Evolutionary conservation across 2,888 invertebrate species (phyloP), one percentile per base, ranked within the genome.

Genomic region (Meiosimyza decipiens): DNA sequence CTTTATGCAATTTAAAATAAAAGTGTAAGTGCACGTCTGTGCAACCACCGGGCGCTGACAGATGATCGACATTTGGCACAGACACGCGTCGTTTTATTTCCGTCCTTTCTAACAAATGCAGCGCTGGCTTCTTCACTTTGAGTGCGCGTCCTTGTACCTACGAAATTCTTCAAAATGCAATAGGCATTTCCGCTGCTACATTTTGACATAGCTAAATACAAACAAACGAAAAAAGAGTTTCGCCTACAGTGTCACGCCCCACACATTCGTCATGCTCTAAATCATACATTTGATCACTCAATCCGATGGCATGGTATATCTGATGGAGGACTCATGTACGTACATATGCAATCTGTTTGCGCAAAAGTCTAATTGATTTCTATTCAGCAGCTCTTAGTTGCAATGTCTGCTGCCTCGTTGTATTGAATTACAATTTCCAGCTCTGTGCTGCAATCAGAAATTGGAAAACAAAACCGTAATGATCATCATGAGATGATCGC

Each of bases 31-130:
- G 62, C n/a, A 62, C 40, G 9, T 40, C 9, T 7, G 9, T 40
- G 40, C 40, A 40, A 40, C 40, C 13, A 11, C 50, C 52, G 51
- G 49, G 47, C 18, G 22, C 16, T 13, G 54, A 47, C 63, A 62
- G 70, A 70, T 70, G 70, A 70, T 63, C 52, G 40, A 47, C 52
- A 59, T 55, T 59, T 12, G 49, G 18, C 52, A n/a, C n/a, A 49
- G 71, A 55, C 71, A 71, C 71, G 71, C 71, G 71, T 71, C 71
- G 57, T 33, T 50, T 59, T 18, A 59, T 33, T 71, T 71, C 71
- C 71, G 71, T 55, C 28, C 18, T n/a, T n/a, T 55, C 18, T 65
- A 7, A 22, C 18, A 65, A 49, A 33, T 67, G 47, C 55, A 33
- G 2, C 13, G 28, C 15, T 15, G 59, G 50, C 28, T 62, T 22